phyloP scores from a whole-genome alignment of 2,797 vertebrate species.

The Decapterus maruadsi region DNA sequence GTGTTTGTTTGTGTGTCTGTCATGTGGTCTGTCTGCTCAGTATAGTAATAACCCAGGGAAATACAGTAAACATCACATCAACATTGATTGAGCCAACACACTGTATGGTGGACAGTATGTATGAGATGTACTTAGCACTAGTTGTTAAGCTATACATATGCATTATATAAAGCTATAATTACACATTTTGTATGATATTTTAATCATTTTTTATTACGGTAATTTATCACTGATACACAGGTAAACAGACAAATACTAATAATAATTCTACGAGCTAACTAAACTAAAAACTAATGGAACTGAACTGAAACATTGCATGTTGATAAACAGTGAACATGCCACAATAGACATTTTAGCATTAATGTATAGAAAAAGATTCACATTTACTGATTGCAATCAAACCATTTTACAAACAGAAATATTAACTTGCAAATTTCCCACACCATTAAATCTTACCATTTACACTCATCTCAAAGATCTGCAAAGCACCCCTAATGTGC shows the following conservation, averaged over 20 bases:
- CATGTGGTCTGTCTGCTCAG: conserved; percentile 8
- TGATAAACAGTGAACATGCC: not conserved
- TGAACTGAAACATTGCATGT: not conserved
- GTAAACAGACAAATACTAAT: not conserved
- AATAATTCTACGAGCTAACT: too few species aligned
- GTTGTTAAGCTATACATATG: too few species aligned
- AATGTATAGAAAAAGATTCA: not conserved
- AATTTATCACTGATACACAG: not conserved
- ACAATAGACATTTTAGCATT: not conserved
- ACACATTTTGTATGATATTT: too few species aligned
- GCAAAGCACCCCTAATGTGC: not conserved
- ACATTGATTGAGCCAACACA: conserved; percentile 12
- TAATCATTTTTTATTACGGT: too few species aligned
- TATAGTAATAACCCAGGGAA: conserved; percentile 12
- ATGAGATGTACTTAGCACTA: conserved; percentile 15
- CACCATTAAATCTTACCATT: not conserved
- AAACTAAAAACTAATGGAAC: not conserved
- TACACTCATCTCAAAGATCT: not conserved
- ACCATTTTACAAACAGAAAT: not conserved
- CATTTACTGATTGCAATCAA: not conserved
- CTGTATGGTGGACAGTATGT: not conserved
- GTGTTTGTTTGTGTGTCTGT: not conserved
- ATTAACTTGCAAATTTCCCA: not conserved
- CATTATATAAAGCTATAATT: too few species aligned
- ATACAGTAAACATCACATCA: conserved; percentile 10